phyloP scores from a whole-genome alignment of 2,888 invertebrate species.

The Plagodis dolabraria region DNA sequence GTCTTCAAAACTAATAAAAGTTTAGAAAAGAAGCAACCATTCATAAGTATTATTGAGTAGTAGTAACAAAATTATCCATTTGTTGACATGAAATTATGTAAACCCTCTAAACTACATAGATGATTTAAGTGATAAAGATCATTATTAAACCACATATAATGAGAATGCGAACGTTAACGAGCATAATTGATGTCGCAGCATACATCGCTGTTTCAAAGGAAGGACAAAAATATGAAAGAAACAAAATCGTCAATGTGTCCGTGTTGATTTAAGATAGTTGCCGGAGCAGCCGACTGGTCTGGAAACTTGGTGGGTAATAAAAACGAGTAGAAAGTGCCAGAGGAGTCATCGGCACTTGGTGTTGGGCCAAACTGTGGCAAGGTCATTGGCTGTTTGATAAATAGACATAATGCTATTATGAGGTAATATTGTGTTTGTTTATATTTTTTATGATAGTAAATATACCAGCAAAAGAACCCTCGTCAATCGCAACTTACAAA shows the following conservation, averaged over 20 bases:
- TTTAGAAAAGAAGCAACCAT: too few relatives aligned
- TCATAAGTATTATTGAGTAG: too few relatives aligned
- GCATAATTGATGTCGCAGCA: slow-evolving; percentile 14
- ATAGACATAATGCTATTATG: slow-evolving; percentile 61
- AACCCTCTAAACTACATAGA: slow-evolving; percentile 49
- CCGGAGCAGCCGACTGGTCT: slow-evolving; percentile 24
- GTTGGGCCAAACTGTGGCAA: slow-evolving; percentile 77
- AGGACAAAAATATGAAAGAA: slow-evolving; percentile 21
- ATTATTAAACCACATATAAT: slow-evolving; percentile 41
- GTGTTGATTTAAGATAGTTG: slow-evolving; percentile 34
- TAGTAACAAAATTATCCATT: slow-evolving; percentile 17
- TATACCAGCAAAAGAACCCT: slow-evolving; percentile 8
- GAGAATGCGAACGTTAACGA: slow-evolving; percentile 11
- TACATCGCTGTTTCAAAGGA: slow-evolving; percentile 35
- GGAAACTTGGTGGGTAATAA: slow-evolving; percentile 50
- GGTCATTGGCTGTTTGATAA: slow-evolving; percentile 76
- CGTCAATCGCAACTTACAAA: slow-evolving; percentile 5
- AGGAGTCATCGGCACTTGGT: slow-evolving; percentile 79
- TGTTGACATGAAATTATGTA: slow-evolving; percentile 47
- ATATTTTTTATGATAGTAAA: slow-evolving; percentile 53
- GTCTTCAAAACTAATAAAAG: too few relatives aligned
- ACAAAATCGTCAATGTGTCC: slow-evolving; percentile 49
- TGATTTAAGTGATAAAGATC: slow-evolving; percentile 47
- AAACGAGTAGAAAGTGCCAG: slow-evolving; percentile 75
- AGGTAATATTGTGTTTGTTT: slow-evolving; percentile 77